Evolutionary conservation across 1,140 invertebrate genomes (phyloP).

Genomic region (Eufriesea mexicana): DNA sequence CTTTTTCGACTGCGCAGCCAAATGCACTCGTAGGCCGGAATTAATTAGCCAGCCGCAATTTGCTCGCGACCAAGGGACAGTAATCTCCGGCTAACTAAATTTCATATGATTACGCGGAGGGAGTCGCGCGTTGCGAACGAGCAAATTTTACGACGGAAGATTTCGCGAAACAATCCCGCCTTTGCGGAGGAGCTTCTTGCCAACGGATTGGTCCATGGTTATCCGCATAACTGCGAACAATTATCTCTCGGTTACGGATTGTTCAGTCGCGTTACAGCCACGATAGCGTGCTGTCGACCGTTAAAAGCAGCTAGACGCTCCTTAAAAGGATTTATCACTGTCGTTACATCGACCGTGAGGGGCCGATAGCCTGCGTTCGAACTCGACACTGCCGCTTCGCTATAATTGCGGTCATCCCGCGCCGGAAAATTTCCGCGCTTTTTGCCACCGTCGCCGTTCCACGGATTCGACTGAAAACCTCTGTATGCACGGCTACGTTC

Average conservation of each 20-base stretch:
- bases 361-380: constrained; percentile 22
- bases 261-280: constrained; percentile 56
- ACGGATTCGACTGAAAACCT: background rate
- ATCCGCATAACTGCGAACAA: constrained; percentile 63
- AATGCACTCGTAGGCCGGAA: background rate
- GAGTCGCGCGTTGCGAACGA: constrained; percentile 2
- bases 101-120: constrained; percentile 36
- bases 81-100: constrained; percentile 18
- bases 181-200: constrained; percentile 51
- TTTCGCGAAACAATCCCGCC: constrained; percentile 59
- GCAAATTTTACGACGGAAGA: constrained; percentile 54
- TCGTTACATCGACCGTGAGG: constrained; percentile 47
- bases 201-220: constrained; percentile 41
- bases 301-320: constrained; percentile 60
- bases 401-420: constrained; percentile 35
- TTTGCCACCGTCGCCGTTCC: background rate
- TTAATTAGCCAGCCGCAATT: background rate
- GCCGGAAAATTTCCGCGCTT: constrained; percentile 14
- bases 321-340: constrained; percentile 59
- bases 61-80: background rate
- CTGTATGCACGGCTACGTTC: too few relatives aligned
- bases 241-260: constrained; percentile 58
- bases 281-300: constrained; percentile 49
- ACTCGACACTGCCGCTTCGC: constrained; percentile 27
- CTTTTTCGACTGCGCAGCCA: background rate